These are phyloP conservation scores for Anthrax anthrax DNA, from an alignment of 2,888 invertebrate species.

Conservation along the genomic window DNA sequence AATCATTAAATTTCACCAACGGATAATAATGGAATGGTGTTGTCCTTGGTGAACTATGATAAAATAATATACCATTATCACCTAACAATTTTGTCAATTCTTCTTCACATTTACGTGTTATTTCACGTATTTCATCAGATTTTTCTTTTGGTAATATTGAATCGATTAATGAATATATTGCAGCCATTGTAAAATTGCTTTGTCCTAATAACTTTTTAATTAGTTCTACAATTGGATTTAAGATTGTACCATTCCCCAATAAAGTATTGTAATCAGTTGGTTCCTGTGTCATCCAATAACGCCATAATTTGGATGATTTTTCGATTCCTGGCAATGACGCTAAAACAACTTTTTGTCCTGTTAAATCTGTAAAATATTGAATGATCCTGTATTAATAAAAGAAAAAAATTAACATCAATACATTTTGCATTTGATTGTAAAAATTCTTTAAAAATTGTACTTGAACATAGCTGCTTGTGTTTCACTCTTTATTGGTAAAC, in stretches of 20 bases:
- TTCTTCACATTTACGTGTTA: conserved; percentile 42
- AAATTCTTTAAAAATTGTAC: conserved; percentile 19
- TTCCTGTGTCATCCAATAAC: conserved; percentile 61
- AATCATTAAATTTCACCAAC: conserved; percentile 64
- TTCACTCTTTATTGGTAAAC: conserved; percentile 55
- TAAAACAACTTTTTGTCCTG: conserved; percentile 23
- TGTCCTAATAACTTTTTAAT: conserved; percentile 45
- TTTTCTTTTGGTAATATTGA: conserved; percentile 49
- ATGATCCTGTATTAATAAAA: conserved; percentile 25
- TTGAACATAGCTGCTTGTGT: conserved; percentile 47
- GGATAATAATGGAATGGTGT: conserved; percentile 74
- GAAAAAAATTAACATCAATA: not conserved
- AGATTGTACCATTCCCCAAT: conserved; percentile 47
- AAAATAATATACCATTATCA: conserved; percentile 65
- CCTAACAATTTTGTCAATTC: conserved; percentile 54
- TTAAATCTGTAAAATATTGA: conserved; percentile 32
- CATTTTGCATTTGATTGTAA: not conserved
- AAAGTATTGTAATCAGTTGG: conserved; percentile 44
- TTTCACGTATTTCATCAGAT: conserved; percentile 45
- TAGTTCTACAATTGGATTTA: conserved; percentile 40
- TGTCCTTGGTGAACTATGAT: conserved; percentile 63
- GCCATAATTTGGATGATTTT: conserved; percentile 52
- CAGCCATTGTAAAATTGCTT: conserved; percentile 51
- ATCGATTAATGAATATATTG: conserved; percentile 51
- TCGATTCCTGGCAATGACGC: conserved; percentile 23